Conservation (phyloP, 2,797 vertebrate genomes). For the Poecilia velifera region DNA sequence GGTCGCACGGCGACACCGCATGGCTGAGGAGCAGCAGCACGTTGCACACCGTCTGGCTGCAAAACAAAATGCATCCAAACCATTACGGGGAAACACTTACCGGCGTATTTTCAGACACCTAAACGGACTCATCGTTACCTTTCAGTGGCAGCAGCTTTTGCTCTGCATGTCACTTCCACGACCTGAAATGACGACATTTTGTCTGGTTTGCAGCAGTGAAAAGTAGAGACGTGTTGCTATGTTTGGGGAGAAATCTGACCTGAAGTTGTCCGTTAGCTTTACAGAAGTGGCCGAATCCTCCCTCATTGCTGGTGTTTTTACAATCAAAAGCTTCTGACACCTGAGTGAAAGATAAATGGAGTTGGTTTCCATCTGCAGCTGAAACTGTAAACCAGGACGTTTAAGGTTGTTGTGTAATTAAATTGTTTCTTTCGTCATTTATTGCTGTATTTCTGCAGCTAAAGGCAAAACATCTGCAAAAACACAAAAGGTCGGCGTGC, state of each 20-base stretch:
- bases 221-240: neutral
- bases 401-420: neutral
- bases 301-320: accelerated
- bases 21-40: constrained; percentile 61
- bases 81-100: neutral
- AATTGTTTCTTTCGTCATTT: neutral
- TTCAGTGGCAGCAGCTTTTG: neutral
- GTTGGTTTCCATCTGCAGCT: neutral
- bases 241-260: constrained; percentile 46
- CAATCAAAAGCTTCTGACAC: constrained; percentile 57
- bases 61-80: neutral
- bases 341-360: constrained; percentile 46
- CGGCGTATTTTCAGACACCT: neutral
- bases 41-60: constrained; percentile 59
- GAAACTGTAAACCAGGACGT: neutral
- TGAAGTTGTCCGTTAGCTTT: constrained; percentile 21
- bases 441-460: neutral
- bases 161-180: constrained; percentile 51
- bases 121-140: constrained; percentile 23
- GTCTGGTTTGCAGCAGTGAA: neutral
- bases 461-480: neutral
- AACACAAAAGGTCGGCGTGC: neutral
- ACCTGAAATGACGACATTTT: constrained; percentile 36
- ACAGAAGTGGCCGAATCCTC: constrained; percentile 33
- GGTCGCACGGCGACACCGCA: constrained; percentile 41